Conservation (phyloP, 2,888 invertebrate species). For the Mayetiola destructor region DNA sequence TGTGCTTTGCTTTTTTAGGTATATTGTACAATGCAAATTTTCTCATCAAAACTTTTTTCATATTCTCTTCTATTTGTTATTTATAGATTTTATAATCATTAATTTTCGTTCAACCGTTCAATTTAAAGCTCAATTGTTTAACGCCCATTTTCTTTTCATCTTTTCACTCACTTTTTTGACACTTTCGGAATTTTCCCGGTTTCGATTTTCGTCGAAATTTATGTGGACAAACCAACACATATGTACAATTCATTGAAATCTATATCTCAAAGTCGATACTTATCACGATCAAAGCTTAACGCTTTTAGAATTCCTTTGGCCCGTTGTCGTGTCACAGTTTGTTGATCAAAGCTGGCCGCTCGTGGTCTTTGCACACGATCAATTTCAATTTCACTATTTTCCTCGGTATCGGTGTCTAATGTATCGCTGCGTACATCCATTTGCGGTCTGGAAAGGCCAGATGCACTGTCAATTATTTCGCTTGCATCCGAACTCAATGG, state of each 20-base stretch:
- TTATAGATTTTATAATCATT: too few species aligned
- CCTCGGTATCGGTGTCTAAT: slow-evolving; percentile 29
- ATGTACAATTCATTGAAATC: slow-evolving; percentile 18
- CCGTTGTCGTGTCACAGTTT: slow-evolving; percentile 26
- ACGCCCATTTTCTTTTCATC: too few species aligned
- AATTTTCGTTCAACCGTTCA: too few species aligned
- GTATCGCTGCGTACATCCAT: slow-evolving; percentile 24
- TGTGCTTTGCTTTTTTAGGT: too few species aligned
- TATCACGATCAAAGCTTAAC: slow-evolving; percentile 35
- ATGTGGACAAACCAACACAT: neutral
- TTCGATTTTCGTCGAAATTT: neutral
- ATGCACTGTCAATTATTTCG: slow-evolving; percentile 16
- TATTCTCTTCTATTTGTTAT: too few species aligned
- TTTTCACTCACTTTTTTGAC: too few species aligned
- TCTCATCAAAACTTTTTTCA: too few species aligned
- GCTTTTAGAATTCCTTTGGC: slow-evolving; percentile 29
- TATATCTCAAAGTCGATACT: slow-evolving; percentile 35
- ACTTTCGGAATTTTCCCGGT: neutral
- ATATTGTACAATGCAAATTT: too few species aligned
- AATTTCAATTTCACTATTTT: slow-evolving; percentile 29
- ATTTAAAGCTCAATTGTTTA: too few species aligned
- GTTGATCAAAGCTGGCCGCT: slow-evolving; percentile 33
- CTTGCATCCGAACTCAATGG: slow-evolving; percentile 27
- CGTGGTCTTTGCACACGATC: slow-evolving; percentile 26
- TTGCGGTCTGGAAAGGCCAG: slow-evolving; percentile 25